These are phyloP conservation scores for Lordiphosa mommai DNA, from an alignment of 1,140 invertebrate species.

Conservation along the genomic window DNA sequence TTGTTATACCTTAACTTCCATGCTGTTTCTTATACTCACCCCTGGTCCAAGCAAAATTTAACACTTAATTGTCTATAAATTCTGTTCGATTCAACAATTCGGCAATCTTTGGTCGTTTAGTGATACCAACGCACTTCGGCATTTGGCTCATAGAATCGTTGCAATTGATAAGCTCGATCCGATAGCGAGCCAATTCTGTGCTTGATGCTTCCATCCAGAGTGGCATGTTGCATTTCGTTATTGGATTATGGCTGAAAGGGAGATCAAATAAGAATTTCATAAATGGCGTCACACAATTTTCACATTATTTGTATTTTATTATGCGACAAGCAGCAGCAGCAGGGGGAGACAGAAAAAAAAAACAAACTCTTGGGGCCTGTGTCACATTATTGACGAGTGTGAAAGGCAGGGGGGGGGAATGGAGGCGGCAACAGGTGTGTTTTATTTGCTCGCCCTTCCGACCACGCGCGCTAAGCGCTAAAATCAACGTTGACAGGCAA, in stretches of 20 bases:
- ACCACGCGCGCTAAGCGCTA: conserved; percentile 46
- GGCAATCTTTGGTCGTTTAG: conserved; percentile 5
- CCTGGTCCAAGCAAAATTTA: not conserved
- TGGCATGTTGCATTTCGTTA: conserved; percentile 4
- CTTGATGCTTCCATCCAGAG: not conserved
- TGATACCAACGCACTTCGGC: conserved; percentile 32
- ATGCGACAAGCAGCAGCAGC: not conserved
- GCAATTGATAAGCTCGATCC: conserved; percentile 28
- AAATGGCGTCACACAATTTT: not conserved
- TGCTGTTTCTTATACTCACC: no score
- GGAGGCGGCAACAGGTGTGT: conserved; percentile 63
- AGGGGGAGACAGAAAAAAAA: not conserved
- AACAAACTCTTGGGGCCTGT: conserved; percentile 5
- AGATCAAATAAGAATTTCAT: not conserved
- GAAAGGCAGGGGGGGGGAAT: not conserved
- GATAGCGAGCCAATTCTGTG: conserved; percentile 18
- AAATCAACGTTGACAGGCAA: conserved; percentile 70
- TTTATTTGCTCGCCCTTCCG: conserved; percentile 48
- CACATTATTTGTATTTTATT: conserved; percentile 29
- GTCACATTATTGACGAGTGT: conserved; percentile 39
- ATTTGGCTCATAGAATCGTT: conserved; percentile 32
- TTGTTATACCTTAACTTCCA: no score
- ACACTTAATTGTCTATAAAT: not conserved
- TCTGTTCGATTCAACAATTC: no score
- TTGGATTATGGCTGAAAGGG: not conserved